These are phyloP conservation scores for Nothoprocta perdicaria DNA, from an alignment of 2,113 vertebrate species.

Conservation along the genomic window DNA sequence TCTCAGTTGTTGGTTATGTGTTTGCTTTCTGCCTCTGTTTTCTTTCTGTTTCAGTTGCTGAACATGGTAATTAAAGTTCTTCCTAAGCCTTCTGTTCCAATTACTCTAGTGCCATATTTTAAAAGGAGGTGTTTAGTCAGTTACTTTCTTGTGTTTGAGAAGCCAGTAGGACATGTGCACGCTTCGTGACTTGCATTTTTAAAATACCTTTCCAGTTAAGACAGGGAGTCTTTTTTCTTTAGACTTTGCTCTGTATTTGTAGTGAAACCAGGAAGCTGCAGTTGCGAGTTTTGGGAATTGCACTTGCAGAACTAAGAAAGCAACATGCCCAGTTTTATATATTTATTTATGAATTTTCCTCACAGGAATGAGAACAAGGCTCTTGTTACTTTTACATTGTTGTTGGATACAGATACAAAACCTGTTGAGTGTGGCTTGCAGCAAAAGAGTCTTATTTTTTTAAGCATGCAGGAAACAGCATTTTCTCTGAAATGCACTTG, in stretches of 20 bases:
- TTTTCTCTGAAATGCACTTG: neutral
- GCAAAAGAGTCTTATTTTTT: neutral
- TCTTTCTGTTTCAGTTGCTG: neutral
- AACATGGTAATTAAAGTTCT: neutral
- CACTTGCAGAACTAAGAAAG: neutral
- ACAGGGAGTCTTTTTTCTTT: constrained; percentile 6
- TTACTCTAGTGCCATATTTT: constrained; percentile 21
- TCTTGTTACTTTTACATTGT: neutral
- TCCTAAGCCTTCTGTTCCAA: constrained; percentile 21
- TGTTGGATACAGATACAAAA: neutral
- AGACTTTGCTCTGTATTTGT: constrained; percentile 7
- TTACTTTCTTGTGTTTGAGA: neutral
- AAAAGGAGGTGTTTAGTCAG: constrained; percentile 26
- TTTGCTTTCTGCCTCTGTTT: neutral
- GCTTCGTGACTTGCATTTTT: neutral
- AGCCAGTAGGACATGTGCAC: neutral
- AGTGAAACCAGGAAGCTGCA: neutral
- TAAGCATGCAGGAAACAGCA: neutral
- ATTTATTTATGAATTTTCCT: neutral
- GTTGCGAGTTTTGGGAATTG: neutral
- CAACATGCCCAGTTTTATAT: neutral
- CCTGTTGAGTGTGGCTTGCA: neutral
- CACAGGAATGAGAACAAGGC: neutral
- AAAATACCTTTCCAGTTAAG: constrained; percentile 2
- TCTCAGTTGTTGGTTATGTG: neutral